Evolutionary conservation across 2,888 invertebrate species (phyloP).

Genomic region (Drosophila infuscata): DNA sequence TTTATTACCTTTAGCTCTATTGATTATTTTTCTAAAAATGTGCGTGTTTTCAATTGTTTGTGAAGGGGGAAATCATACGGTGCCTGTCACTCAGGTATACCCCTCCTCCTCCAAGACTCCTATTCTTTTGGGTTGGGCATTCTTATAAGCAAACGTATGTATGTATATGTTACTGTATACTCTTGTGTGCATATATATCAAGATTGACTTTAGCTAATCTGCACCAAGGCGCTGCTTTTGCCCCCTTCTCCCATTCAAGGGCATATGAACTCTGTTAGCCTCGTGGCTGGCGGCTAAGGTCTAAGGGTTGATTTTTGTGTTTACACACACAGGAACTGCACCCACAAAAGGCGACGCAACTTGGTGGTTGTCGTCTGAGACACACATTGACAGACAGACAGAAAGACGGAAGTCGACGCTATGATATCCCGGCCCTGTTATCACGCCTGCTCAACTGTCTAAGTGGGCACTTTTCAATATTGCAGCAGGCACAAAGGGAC

Average conservation of each 20-base stretch:
- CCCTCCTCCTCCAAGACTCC: not conserved
- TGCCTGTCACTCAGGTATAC: conserved; percentile 33
- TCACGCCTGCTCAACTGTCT: conserved; percentile 46
- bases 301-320: conserved; percentile 68
- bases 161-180: conserved; percentile 7
- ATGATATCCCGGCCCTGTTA: conserved; percentile 63
- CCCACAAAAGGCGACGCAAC: conserved; percentile 55
- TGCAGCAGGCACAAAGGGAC: conserved; percentile 20
- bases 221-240: conserved; percentile 29
- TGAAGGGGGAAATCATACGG: conserved; percentile 2
- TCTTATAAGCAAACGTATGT: conserved; percentile 2
- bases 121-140: conserved; percentile 31
- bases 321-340: conserved; percentile 61
- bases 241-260: conserved; percentile 40
- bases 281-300: conserved; percentile 51
- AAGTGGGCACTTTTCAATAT: conserved; percentile 52
- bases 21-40: conserved; percentile 66
- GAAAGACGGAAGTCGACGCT: conserved; percentile 48
- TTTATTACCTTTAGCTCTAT: conserved; percentile 39
- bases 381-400: not conserved
- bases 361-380: conserved; percentile 53
- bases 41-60: conserved; percentile 63
- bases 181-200: conserved; percentile 33
- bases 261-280: conserved; percentile 68
- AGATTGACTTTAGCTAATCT: conserved; percentile 67